These are phyloP conservation scores for Phalangium opilio DNA, from an alignment of 2,888 invertebrate genomes.

Conservation along the genomic window DNA sequence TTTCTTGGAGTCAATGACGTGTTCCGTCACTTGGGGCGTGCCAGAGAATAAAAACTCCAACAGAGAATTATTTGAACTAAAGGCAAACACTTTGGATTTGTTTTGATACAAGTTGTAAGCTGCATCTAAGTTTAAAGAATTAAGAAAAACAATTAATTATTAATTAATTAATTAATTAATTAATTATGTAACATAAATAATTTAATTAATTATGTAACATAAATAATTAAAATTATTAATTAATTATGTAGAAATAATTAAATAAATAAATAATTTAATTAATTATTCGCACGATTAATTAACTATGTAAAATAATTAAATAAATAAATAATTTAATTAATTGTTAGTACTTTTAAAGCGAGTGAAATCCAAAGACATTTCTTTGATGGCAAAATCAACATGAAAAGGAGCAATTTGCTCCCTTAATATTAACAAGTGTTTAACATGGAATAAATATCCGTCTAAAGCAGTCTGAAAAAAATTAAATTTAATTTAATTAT, in stretches of 20 bases:
- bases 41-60: conserved; percentile 67
- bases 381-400: conserved; percentile 76
- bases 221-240: neutral
- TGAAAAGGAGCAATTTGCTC: conserved; percentile 98
- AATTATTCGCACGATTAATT: neutral
- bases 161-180: neutral
- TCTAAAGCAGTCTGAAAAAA: conserved; percentile 53
- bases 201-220: neutral
- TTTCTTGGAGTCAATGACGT: conserved; percentile 81
- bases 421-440: conserved; percentile 85
- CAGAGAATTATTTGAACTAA: conserved; percentile 75
- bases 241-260: neutral
- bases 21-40: conserved; percentile 82
- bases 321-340: neutral
- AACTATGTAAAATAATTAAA: neutral
- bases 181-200: neutral
- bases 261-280: neutral
- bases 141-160: conserved; percentile 1
- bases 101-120: conserved; percentile 44
- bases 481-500: conserved; percentile 5
- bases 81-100: conserved; percentile 66
- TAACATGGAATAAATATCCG: conserved; percentile 91
- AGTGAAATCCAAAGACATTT: conserved; percentile 78
- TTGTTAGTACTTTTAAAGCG: conserved; percentile 16
- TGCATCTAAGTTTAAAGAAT: conserved; percentile 27